Percentiles rank a stretch among this genome's conserved stretches.
Evolutionary conservation across 2,113 vertebrate genomes (phyloP).

Genomic region (Hippocampus mohnikei): DNA sequence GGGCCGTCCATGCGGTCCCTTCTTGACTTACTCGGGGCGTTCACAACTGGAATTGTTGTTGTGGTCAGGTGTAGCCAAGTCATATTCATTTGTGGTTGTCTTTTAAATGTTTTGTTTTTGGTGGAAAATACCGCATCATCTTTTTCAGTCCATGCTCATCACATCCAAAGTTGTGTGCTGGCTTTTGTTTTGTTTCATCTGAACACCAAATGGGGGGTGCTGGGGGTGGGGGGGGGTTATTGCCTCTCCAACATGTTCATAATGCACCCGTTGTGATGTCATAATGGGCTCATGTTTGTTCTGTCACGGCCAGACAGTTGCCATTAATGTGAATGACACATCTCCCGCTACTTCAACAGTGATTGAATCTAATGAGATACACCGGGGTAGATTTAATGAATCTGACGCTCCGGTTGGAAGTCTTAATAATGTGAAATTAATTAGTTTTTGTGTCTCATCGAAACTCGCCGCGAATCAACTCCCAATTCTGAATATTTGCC

Average conservation of each 20-base stretch:
- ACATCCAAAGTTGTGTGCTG: constrained; percentile 7
- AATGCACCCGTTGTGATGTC: neutral
- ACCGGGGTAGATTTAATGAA: neutral
- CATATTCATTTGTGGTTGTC: constrained; percentile 55
- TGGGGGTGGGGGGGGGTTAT: neutral
- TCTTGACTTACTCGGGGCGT: constrained; percentile 32
- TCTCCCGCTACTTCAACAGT: neutral
- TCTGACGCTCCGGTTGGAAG: constrained; percentile 11
- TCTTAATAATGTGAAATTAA: constrained; percentile 9
- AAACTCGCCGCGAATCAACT: neutral
- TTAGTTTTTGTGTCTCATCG: neutral
- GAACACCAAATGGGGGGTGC: neutral
- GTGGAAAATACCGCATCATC: constrained; percentile 17
- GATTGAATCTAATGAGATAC: neutral
- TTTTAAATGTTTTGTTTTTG: constrained; percentile 13
- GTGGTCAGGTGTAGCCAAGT: constrained; percentile 57
- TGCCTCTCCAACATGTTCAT: neutral
- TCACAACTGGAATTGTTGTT: constrained; percentile 66
- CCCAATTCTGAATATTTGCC: neutral
- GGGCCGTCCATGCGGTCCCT: constrained; percentile 27
- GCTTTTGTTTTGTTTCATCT: constrained; percentile 1
- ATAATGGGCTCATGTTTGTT: constrained; percentile 1
- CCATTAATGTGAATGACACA: constrained; percentile 2
- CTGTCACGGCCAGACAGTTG: neutral
- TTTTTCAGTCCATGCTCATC: constrained; percentile 30